These are phyloP conservation scores for Thysanoteuthis rhombus DNA, from an alignment of 2,888 invertebrate genomes.

Conservation along the genomic window DNA sequence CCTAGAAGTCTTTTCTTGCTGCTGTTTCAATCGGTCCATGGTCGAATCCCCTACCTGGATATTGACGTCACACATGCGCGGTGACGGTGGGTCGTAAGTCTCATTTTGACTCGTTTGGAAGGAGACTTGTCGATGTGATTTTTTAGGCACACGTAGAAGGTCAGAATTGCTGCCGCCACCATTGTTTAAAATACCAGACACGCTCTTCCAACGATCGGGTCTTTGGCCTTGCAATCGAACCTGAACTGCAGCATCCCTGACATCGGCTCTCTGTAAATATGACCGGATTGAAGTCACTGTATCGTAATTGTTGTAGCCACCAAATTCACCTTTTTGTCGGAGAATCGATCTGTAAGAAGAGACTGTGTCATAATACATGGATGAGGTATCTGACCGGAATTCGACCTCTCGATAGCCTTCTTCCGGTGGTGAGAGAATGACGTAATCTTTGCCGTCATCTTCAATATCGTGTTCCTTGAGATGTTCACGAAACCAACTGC, in stretches of 20 bases:
- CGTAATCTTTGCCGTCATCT: constrained; percentile 37
- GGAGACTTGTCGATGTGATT: neutral
- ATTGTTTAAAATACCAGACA: neutral
- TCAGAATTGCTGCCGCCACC: neutral
- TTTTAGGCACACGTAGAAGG: neutral
- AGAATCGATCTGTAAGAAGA: constrained; percentile 36
- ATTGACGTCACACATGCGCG: neutral
- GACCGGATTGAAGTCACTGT: constrained; percentile 17
- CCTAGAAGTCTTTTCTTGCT: neutral
- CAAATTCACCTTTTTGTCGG: neutral
- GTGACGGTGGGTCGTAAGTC: neutral
- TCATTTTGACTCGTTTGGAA: constrained; percentile 20
- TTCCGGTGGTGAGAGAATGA: constrained; percentile 37
- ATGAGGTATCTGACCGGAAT: constrained; percentile 38
- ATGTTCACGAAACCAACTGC: constrained; percentile 36
- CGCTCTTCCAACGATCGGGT: neutral
- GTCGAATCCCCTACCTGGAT: constrained; percentile 1
- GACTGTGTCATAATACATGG: constrained; percentile 40
- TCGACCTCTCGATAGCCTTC: constrained; percentile 38
- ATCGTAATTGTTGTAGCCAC: constrained; percentile 16
- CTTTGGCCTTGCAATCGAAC: neutral
- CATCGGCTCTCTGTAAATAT: neutral
- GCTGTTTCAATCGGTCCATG: neutral
- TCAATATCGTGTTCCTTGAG: neutral
- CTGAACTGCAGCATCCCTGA: neutral